Evolutionary conservation across 2,113 vertebrate genomes (phyloP), one percentile per base, ranked within the genome.

Genomic region (Beaufortia kweichowensis): DNA sequence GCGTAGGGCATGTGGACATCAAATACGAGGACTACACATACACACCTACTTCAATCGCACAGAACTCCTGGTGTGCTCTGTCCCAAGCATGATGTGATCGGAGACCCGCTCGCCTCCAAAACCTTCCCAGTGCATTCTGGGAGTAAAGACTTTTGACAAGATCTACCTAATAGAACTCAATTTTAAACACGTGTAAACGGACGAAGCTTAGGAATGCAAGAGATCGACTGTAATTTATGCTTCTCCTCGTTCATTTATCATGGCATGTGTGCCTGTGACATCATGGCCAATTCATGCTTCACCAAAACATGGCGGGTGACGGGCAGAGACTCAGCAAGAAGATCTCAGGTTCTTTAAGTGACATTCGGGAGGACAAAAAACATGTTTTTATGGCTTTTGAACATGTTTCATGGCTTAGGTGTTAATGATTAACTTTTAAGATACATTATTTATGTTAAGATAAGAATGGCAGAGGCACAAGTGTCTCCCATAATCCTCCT

Each of bases 1-100:
- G 87, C 0, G 15, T 93, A 0, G 55, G 89, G 82, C 93, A 94
- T 2, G 23, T 93, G 77, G 94, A 98, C 81, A 94, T 98, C 88
- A 98, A 96, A 85, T 98, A 94, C 0, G 96, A 98, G 89, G 95
- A 97, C 75, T 98, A 94, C 80, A 79, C 86, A 24, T 96, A 95
- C 82, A 90, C 92, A 0, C 81, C 93, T 0, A 55, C 85, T 1
- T 83, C 90, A 79, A 89, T 95, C 85, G 85, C 93, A 0, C 96
- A 96, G 81, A 92, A 93, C 85, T 92, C 95, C 77, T 99, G 96
- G 96, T 99, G 96, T 0, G 91, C 96, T 0, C 86, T 98, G 84
- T 94, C 95, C 0, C 91, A 96, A 6, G 95, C 97, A 17, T 99
- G 94, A 90, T 78, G 15, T 1, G 15, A 17, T 10, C 28, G 7